Conservation (phyloP, 1,140 invertebrate species). For the Antheraea mylitta region DNA sequence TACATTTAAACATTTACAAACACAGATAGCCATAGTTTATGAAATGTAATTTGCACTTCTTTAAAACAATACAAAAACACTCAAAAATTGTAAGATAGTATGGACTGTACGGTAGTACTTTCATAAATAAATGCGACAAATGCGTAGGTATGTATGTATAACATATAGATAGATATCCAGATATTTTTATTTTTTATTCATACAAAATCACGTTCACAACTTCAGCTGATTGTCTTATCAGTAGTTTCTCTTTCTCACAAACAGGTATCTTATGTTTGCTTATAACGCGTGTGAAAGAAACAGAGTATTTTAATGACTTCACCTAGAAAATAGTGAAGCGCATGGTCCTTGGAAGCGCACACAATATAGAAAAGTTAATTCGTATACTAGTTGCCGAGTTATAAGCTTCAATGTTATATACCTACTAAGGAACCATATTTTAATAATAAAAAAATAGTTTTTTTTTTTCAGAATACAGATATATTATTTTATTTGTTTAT, state of each 20-base stretch:
- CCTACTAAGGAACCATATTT: no score
- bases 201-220: constrained; percentile 17
- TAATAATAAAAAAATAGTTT: no score
- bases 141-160: constrained; percentile 43
- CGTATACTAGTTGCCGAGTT: no score
- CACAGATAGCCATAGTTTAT: constrained; percentile 64
- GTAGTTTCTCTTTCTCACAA: constrained; percentile 21
- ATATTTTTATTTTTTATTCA: constrained; percentile 21
- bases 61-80: constrained; percentile 57
- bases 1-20: constrained; percentile 76
- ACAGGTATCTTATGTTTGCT: background rate
- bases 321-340: constrained; percentile 1
- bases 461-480: no score
- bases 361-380: background rate
- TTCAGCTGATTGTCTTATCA: constrained; percentile 23
- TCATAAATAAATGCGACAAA: constrained; percentile 42
- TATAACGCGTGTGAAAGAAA: constrained; percentile 6
- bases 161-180: constrained; percentile 19
- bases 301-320: constrained; percentile 5
- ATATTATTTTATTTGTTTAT: no score
- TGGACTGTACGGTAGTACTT: constrained; percentile 54
- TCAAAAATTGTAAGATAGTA: constrained; percentile 42
- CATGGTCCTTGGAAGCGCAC: background rate
- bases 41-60: constrained; percentile 35
- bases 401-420: no score